A percentile compares a stretch with the other conserved stretches of the same genome.
Conservation (phyloP, 2,888 invertebrate genomes). For the Ctenicera cuprea region DNA sequence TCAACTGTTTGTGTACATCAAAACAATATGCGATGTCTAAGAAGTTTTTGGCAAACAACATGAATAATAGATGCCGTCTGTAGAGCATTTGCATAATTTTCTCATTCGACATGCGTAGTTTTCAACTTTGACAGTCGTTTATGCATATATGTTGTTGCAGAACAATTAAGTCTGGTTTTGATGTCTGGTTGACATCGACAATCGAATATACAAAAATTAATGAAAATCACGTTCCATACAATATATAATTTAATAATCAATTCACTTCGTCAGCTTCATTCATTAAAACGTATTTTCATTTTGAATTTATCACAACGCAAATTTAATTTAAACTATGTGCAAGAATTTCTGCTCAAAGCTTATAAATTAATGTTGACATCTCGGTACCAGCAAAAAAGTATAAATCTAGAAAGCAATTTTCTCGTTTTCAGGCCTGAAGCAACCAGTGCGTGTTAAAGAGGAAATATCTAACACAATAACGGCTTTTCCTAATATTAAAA, state of each 20-base stretch:
- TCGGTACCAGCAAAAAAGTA: background rate
- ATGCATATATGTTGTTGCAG: constrained; percentile 12
- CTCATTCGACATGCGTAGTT: constrained; percentile 43
- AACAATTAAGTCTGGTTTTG: constrained; percentile 16
- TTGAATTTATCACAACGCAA: background rate
- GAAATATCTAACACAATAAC: constrained; percentile 48
- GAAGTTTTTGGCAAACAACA: constrained; percentile 39
- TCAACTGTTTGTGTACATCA: background rate
- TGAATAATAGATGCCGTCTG: constrained; percentile 43
- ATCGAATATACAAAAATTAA: constrained; percentile 16
- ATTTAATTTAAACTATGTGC: constrained; percentile 1
- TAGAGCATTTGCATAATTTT: constrained; percentile 43
- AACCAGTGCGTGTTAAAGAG: constrained; percentile 40
- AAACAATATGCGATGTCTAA: constrained; percentile 29
- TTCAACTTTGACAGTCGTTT: constrained; percentile 33
- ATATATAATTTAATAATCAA: constrained; percentile 10
- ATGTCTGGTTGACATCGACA: constrained; percentile 10
- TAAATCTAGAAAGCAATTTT: constrained; percentile 36
- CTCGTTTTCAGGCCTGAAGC: constrained; percentile 37
- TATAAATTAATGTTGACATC: constrained; percentile 9
- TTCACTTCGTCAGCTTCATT: background rate
- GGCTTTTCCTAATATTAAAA: constrained; percentile 53
- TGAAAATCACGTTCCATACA: constrained; percentile 4
- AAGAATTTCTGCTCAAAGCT: background rate
- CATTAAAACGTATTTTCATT: background rate